Conservation (phyloP, 2,113 vertebrate species). For the Tricholaema leucomelas region DNA sequence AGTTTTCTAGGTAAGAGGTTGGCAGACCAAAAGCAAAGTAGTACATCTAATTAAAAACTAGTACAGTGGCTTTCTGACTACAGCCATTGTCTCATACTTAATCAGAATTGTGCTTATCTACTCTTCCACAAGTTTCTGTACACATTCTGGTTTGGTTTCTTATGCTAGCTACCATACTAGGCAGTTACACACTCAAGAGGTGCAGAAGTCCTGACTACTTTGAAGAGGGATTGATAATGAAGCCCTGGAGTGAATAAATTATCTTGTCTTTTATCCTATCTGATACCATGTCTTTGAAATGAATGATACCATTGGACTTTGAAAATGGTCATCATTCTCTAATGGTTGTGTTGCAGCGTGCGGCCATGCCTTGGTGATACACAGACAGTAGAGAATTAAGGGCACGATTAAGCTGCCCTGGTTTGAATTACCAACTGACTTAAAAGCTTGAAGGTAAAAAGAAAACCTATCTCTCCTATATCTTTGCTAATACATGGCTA, state of each 20-base stretch:
- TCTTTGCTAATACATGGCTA: background rate
- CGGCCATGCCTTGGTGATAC: background rate
- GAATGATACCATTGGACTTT: no score
- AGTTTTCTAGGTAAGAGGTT: background rate
- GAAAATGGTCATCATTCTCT: conserved; percentile 54
- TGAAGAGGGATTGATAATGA: conserved; percentile 34
- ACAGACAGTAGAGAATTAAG: background rate
- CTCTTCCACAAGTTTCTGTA: background rate
- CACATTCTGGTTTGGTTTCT: background rate
- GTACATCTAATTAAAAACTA: background rate
- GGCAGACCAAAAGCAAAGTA: background rate
- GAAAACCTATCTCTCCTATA: background rate
- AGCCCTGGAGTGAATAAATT: conserved; percentile 46
- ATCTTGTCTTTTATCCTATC: conserved; percentile 25
- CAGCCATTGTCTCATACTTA: background rate
- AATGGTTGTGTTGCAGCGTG: conserved; percentile 8
- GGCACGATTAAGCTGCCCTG: background rate
- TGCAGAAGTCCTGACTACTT: background rate
- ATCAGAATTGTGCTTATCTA: background rate
- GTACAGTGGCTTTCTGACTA: background rate
- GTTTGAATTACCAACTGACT: background rate
- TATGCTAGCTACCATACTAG: background rate
- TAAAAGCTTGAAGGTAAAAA: background rate
- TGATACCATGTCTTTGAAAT: background rate
- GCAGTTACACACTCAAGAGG: background rate